phyloP scores from a whole-genome alignment of 2,888 invertebrate genomes.

The Psylliodes chrysocephalus region DNA sequence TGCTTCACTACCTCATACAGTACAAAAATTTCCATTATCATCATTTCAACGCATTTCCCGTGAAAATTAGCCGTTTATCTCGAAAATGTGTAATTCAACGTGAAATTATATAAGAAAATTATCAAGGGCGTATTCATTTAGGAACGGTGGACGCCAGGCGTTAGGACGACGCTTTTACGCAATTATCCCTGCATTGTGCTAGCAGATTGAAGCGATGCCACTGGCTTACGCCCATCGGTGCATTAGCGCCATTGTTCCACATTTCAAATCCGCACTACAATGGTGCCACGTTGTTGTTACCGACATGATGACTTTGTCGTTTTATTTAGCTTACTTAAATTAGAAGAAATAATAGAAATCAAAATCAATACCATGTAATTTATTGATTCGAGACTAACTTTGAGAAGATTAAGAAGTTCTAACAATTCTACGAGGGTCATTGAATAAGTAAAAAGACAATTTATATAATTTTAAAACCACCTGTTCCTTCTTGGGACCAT shows the following conservation, averaged over 20 bases:
- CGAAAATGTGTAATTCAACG: constrained; percentile 39
- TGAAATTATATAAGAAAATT: constrained; percentile 43
- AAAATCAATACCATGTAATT: no score
- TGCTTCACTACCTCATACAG: background rate
- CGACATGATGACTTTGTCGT: no score
- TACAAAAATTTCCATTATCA: constrained; percentile 17
- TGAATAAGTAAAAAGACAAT: no score
- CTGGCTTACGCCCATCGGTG: constrained; percentile 32
- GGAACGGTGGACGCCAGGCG: constrained; percentile 28
- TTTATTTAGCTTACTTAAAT: no score
- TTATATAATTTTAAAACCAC: no score
- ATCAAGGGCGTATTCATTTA: constrained; percentile 37
- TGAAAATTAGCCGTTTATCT: constrained; percentile 33
- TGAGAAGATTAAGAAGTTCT: no score
- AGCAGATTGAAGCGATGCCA: constrained; percentile 28
- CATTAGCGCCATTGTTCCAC: constrained; percentile 40
- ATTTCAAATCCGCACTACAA: background rate
- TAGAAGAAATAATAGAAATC: no score
- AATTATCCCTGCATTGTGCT: constrained; percentile 32
- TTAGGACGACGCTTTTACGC: constrained; percentile 29
- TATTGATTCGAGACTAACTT: no score
- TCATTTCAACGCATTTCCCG: constrained; percentile 9
- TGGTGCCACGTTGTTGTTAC: background rate
- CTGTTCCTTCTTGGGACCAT: no score
- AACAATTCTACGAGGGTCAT: no score